A percentile compares a stretch with the other conserved stretches of the same genome.
Conservation (phyloP, 2,113 vertebrate genomes). For the Junco hyemalis region DNA sequence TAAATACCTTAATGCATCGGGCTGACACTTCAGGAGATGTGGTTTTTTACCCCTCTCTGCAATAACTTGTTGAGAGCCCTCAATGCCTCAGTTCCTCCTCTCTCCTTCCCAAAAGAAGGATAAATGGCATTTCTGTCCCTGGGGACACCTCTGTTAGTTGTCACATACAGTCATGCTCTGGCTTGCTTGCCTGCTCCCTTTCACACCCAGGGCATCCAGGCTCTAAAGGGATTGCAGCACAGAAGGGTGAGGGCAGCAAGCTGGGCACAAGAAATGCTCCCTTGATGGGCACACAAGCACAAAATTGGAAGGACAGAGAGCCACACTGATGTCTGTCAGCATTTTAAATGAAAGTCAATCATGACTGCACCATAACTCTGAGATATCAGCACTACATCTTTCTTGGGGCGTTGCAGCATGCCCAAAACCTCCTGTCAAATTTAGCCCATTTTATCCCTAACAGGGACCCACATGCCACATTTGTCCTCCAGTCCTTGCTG, state of each 20-base stretch:
- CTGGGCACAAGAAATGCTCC: not conserved
- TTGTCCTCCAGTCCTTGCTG: not conserved
- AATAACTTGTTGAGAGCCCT: not conserved
- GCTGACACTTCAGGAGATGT: not conserved
- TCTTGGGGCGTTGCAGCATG: not conserved
- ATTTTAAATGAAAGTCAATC: not conserved
- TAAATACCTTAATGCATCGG: not conserved
- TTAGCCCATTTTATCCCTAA: not conserved
- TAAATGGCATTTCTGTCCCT: not conserved
- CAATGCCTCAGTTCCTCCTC: not conserved
- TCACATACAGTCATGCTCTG: accelerated
- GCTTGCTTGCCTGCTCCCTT: not conserved
- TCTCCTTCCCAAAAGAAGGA: not conserved
- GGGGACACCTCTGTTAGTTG: not conserved
- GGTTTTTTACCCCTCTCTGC: not conserved
- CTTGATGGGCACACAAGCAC: not conserved
- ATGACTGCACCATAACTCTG: not conserved
- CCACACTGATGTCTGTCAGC: not conserved
- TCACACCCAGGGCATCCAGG: not conserved
- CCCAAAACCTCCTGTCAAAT: not conserved
- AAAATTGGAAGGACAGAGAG: not conserved
- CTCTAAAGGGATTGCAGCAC: not conserved
- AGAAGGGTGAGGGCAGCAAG: not conserved
- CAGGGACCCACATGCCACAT: not conserved
- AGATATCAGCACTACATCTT: not conserved